A percentile compares a stretch with the other conserved stretches of the same genome.
Conservation (phyloP, 2,888 invertebrate genomes). For the Brachyptera putata region DNA sequence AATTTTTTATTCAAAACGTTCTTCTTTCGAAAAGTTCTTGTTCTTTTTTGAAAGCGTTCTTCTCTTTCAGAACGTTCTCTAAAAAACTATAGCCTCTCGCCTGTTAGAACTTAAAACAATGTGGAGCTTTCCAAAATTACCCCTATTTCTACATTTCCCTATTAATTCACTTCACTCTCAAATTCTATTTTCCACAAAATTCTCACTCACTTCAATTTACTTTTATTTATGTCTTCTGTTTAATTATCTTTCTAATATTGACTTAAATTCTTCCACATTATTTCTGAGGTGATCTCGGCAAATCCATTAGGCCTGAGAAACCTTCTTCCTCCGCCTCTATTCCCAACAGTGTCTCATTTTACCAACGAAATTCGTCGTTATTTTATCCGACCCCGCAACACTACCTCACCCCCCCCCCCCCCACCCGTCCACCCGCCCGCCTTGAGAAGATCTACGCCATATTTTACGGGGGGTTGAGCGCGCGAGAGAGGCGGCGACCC, state of each 20-base stretch:
- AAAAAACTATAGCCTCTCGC: no score
- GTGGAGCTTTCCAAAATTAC: no score
- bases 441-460: constrained; percentile 7
- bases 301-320: constrained; percentile 1
- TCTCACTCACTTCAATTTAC: background rate
- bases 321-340: background rate
- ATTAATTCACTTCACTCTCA: no score
- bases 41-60: no score
- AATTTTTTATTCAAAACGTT: no score
- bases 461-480: background rate
- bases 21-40: no score
- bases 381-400: constrained; percentile 2
- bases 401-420: background rate
- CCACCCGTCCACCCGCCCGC: background rate
- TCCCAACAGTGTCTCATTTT: constrained; percentile 2
- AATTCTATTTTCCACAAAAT: no score
- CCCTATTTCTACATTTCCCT: no score
- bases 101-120: no score
- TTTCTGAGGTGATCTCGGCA: constrained; percentile 2
- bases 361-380: constrained; percentile 17
- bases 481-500: no score
- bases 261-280: background rate
- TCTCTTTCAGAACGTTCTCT: no score
- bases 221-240: background rate
- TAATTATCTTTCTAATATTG: constrained; percentile 6